Evolutionary conservation across 2,888 invertebrate species (phyloP).

Genomic region (Diogma glabrata): DNA sequence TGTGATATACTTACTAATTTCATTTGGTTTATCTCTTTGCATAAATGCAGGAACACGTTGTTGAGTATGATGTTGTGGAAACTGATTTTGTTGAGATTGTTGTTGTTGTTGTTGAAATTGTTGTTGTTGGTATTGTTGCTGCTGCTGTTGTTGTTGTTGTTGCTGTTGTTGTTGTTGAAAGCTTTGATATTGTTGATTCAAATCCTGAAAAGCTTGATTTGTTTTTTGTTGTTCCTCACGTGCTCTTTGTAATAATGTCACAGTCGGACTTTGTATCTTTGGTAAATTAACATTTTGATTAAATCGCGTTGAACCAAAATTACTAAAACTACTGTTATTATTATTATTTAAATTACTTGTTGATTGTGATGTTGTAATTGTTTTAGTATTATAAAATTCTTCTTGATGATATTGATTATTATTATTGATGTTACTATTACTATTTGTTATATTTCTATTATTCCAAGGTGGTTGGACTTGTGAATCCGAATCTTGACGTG

Average conservation of each 20-base stretch:
- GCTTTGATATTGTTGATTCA: neutral
- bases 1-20: conserved; percentile 41
- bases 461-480: conserved; percentile 24
- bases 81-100: neutral
- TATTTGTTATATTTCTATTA: conserved; percentile 11
- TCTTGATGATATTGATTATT: no score
- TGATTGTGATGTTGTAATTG: conserved; percentile 41
- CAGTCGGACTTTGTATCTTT: conserved; percentile 73
- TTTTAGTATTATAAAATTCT: conserved; percentile 25
- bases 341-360: conserved; percentile 44
- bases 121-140: neutral
- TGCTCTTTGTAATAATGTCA: conserved; percentile 76
- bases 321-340: conserved; percentile 21
- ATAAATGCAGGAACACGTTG: conserved; percentile 4
- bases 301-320: conserved; percentile 18
- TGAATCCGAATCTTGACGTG: conserved; percentile 21
- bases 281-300: conserved; percentile 41
- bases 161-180: neutral
- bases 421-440: no score
- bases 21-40: conserved; percentile 42
- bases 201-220: neutral
- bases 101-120: neutral
- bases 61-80: neutral
- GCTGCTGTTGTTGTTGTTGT: neutral
- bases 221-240: conserved; percentile 30